phyloP scores from a whole-genome alignment of 1,140 invertebrate species.

The Plectus sambesii region DNA sequence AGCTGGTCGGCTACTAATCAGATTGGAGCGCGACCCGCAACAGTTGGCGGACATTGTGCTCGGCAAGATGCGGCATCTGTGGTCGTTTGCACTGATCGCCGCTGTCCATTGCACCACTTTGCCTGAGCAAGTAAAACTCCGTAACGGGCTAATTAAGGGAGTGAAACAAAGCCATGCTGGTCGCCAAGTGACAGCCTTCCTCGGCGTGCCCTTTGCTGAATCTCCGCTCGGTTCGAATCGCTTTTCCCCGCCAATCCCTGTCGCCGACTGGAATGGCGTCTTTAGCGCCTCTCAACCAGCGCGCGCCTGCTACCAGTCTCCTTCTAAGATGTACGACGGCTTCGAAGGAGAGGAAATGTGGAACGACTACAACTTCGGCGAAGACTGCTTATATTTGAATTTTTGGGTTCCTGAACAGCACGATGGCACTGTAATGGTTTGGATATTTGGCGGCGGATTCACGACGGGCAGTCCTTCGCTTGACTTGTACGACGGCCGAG shows the following conservation, averaged over 20 bases:
- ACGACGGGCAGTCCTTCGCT: conserved; percentile 81
- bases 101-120: too few relatives aligned
- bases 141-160: too few relatives aligned
- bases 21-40: too few relatives aligned
- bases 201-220: conserved; percentile 42
- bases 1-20: too few relatives aligned
- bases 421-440: conserved; percentile 59
- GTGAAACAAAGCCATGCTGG: too few relatives aligned
- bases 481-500: conserved; percentile 79
- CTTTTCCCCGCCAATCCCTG: conserved; percentile 29
- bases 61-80: too few relatives aligned
- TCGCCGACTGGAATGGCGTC: too few relatives aligned
- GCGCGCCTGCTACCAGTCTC: conserved; percentile 80
- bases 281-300: too few relatives aligned
- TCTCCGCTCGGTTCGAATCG: conserved; percentile 31
- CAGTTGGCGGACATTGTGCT: too few relatives aligned
- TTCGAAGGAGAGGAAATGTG: conserved; percentile 87
- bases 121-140: too few relatives aligned
- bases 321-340: conserved; percentile 66
- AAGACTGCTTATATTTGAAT: conserved; percentile 94
- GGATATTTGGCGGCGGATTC: conserved; percentile 93
- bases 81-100: too few relatives aligned
- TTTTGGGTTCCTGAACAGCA: conserved; percentile 61
- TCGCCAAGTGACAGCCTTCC: conserved; percentile 30
- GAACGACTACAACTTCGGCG: conserved; percentile 90